Evolutionary conservation across 2,888 invertebrate genomes (phyloP).

Genomic region (Epicampocera succincta): DNA sequence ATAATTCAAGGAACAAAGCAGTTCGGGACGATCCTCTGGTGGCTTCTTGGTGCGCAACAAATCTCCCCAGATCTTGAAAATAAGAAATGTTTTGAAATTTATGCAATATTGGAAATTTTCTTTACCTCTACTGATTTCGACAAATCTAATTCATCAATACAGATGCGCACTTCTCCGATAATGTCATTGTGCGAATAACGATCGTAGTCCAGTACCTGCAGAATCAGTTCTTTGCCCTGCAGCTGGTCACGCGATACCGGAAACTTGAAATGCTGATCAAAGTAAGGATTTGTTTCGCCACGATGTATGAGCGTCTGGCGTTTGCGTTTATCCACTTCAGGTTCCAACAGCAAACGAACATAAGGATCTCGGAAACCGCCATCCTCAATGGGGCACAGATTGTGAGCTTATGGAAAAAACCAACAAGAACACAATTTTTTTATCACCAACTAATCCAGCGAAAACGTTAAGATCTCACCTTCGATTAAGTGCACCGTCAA

Average conservation of each 20-base stretch:
- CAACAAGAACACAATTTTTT: no score
- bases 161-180: conserved; percentile 91
- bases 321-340: conserved; percentile 92
- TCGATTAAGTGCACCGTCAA: conserved; percentile 95
- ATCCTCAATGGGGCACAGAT: conserved; percentile 90
- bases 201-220: conserved; percentile 81
- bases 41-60: conserved; percentile 91
- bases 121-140: conserved; percentile 81
- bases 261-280: conserved; percentile 96
- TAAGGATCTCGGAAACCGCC: conserved; percentile 96
- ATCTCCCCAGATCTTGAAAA: conserved; percentile 92
- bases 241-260: conserved; percentile 94
- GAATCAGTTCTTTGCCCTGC: conserved; percentile 87
- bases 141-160: conserved; percentile 89
- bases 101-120: not conserved
- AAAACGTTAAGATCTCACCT: conserved; percentile 82
- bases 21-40: conserved; percentile 90
- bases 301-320: conserved; percentile 92
- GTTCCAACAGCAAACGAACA: conserved; percentile 89
- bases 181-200: conserved; percentile 93
- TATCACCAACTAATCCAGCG: no score
- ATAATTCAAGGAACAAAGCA: conserved; percentile 92
- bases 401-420: conserved; percentile 85
- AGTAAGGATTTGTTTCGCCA: conserved; percentile 92
- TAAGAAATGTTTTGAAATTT: not conserved